Evolutionary conservation across 2,797 vertebrate species (phyloP).

Genomic region (Chaunax sp.): DNA sequence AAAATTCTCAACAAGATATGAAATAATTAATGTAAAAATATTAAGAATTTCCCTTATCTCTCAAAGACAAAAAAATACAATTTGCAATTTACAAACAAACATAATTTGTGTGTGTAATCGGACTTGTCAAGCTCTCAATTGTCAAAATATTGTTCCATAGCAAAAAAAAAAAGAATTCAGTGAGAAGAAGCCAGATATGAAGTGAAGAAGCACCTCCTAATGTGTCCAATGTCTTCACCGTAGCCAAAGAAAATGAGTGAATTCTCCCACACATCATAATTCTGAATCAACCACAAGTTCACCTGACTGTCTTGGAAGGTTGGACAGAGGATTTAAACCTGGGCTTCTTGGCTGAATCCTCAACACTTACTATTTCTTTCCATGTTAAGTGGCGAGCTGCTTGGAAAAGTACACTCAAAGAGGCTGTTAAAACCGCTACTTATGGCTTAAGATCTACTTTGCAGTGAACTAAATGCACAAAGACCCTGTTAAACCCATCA

Average conservation of each 20-base stretch:
- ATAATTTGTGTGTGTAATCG: too few relatives aligned
- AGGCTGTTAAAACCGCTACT: slow-evolving; percentile 21
- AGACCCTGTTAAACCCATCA: slow-evolving; percentile 28
- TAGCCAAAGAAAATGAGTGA: background rate
- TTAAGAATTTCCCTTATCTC: background rate
- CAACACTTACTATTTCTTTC: background rate
- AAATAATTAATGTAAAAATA: background rate
- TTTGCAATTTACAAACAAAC: background rate
- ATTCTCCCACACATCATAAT: slow-evolving; percentile 9
- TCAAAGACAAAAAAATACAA: background rate
- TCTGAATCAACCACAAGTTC: slow-evolving; percentile 22
- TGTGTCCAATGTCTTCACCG: background rate
- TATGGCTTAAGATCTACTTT: slow-evolving; percentile 13
- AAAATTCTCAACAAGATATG: too few relatives aligned
- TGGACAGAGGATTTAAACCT: slow-evolving; percentile 43
- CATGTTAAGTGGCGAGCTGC: slow-evolving; percentile 16
- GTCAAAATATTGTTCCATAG: background rate
- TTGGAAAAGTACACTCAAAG: slow-evolving; percentile 27
- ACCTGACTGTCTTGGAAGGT: slow-evolving; percentile 31
- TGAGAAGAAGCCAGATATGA: background rate
- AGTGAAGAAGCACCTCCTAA: background rate
- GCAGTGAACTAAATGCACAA: slow-evolving; percentile 11
- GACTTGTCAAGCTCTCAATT: too few relatives aligned
- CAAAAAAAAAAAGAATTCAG: too few relatives aligned
- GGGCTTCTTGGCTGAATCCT: slow-evolving; percentile 36